A percentile compares a stretch with the other conserved stretches of the same genome.
Evolutionary conservation across 2,888 invertebrate species (phyloP).

Genomic region (Nymphalis polychloros): DNA sequence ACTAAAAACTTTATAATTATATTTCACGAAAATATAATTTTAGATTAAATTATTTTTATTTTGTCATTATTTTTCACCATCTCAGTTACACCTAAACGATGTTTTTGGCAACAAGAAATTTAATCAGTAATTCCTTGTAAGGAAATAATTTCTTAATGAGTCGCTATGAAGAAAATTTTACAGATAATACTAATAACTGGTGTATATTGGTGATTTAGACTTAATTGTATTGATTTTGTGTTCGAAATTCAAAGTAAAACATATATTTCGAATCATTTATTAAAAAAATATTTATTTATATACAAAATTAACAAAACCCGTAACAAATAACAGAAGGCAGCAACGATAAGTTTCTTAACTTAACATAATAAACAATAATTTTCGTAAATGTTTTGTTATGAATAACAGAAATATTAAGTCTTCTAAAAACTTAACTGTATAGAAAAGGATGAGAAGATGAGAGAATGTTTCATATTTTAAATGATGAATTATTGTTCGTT

Average conservation of each 20-base stretch:
- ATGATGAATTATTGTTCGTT: conserved; percentile 21
- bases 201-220: no score
- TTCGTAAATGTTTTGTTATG: background rate
- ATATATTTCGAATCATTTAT: conserved; percentile 27
- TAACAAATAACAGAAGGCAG: conserved; percentile 40
- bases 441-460: conserved; percentile 31
- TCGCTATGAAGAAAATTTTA: no score
- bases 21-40: no score
- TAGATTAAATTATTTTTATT: no score
- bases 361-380: conserved; percentile 31
- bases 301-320: conserved; percentile 45
- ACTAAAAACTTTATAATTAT: no score
- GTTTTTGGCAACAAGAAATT: no score
- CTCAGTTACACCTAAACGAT: no score
- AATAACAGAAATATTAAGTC: conserved; percentile 11
- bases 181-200: no score
- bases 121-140: no score
- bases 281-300: conserved; percentile 37
- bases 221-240: background rate
- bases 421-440: conserved; percentile 30
- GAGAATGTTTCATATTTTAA: conserved; percentile 3
- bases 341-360: conserved; percentile 25
- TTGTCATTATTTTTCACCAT: no score
- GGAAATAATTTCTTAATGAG: no score
- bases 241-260: background rate